phyloP scores from a whole-genome alignment of 64 coral and sea anemone genomes.

The Montipora foliosa region DNA sequence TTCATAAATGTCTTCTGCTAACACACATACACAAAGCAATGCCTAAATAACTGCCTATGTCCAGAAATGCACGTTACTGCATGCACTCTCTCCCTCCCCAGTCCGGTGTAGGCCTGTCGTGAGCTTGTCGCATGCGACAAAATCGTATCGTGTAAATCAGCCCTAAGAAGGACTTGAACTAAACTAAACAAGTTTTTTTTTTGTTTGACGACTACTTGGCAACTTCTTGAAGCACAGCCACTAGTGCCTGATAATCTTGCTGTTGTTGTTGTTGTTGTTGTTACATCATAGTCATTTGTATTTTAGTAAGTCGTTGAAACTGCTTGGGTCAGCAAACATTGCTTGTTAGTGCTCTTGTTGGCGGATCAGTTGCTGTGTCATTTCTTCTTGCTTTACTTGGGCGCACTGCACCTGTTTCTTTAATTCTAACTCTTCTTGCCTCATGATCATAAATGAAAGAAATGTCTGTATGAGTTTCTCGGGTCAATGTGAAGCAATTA shows the following conservation, averaged over 20 bases:
- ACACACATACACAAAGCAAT: too few relatives aligned
- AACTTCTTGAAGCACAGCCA: constrained; percentile 49
- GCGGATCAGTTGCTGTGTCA: constrained; percentile 57
- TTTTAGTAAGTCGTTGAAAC: constrained; percentile 26
- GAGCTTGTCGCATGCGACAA: too few relatives aligned
- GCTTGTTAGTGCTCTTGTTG: constrained; percentile 29
- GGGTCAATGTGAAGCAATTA: too few relatives aligned
- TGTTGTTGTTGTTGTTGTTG: constrained; percentile 17
- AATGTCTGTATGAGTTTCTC: too few relatives aligned
- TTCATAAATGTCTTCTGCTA: too few relatives aligned
- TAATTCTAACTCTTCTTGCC: constrained; percentile 36
- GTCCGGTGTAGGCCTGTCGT: too few relatives aligned
- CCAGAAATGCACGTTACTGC: too few relatives aligned
- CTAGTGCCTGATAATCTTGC: neutral
- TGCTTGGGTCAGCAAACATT: constrained; percentile 14
- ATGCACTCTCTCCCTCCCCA: too few relatives aligned
- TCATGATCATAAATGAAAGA: too few relatives aligned
- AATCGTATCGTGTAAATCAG: too few relatives aligned
- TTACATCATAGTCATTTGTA: constrained; percentile 23
- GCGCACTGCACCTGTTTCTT: constrained; percentile 14
- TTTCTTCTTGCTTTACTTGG: constrained; percentile 46
- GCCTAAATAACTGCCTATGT: too few relatives aligned
- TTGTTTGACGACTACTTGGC: constrained; percentile 13
- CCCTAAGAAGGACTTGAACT: neutral
- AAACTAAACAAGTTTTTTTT: constrained; percentile 1